These are phyloP conservation scores for Sturnus vulgaris DNA, from an alignment of 2,113 vertebrate species.

Conservation along the genomic window DNA sequence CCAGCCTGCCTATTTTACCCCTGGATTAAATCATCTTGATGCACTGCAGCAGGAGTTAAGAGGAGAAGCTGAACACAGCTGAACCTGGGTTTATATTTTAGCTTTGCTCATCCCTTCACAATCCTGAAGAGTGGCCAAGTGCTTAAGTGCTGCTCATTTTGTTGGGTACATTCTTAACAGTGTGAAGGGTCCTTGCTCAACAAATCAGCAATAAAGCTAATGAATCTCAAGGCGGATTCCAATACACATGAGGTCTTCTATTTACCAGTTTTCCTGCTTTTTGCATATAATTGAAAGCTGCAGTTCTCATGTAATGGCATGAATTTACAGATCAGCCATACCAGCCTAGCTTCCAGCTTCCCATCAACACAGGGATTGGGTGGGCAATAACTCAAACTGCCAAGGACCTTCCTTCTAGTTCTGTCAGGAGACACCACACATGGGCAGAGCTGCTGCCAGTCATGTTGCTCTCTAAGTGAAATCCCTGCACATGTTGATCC, in stretches of 20 bases:
- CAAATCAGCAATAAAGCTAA: neutral
- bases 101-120: neutral
- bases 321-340: neutral
- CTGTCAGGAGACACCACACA: neutral
- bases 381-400: neutral
- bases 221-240: neutral
- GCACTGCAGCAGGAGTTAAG: neutral
- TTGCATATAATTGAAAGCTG: neutral
- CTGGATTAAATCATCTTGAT: neutral
- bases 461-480: neutral
- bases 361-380: neutral
- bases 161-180: neutral
- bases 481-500: neutral
- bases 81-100: neutral
- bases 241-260: neutral
- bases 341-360: neutral
- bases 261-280: neutral
- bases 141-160: neutral
- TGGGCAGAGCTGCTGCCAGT: neutral
- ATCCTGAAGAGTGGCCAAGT: neutral
- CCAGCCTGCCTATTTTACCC: neutral
- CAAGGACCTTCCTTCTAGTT: neutral
- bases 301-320: neutral
- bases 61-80: neutral
- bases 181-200: neutral